These are phyloP conservation scores for Palythoa grandis DNA, from an alignment of 92 coral and sea anemone genomes.

Conservation along the genomic window DNA sequence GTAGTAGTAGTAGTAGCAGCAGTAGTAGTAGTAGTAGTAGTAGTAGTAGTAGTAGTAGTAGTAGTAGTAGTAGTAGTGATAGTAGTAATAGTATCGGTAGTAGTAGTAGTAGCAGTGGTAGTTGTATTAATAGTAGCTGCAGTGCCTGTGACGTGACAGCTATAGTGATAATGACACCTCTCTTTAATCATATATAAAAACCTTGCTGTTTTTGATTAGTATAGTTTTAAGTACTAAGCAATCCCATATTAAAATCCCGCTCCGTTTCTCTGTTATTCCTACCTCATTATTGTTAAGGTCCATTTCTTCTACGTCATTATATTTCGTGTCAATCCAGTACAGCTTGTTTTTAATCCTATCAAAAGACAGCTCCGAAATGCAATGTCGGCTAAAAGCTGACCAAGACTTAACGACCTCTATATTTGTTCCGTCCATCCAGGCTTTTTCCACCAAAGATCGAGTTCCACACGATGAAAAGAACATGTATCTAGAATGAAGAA, in stretches of 20 bases:
- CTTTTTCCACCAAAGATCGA: neutral
- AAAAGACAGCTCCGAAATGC: neutral
- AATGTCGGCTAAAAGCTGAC: conserved; percentile 22
- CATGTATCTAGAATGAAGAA: neutral
- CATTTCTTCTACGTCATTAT: neutral
- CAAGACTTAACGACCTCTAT: conserved; percentile 8
- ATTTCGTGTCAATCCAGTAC: conserved; percentile 26
- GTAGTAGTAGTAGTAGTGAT: too few relatives aligned
- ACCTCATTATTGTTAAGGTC: conserved; percentile 16
- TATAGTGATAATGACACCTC: too few relatives aligned
- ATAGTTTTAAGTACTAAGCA: neutral
- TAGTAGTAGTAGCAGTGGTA: neutral
- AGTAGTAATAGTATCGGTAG: neutral
- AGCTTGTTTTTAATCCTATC: conserved; percentile 2
- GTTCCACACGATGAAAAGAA: conserved; percentile 34
- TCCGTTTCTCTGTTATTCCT: neutral
- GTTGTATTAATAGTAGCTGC: neutral
- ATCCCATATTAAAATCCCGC: neutral
- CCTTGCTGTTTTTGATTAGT: neutral
- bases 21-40: neutral
- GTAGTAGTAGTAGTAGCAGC: too few relatives aligned
- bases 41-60: too few relatives aligned
- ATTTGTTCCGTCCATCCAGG: conserved; percentile 5
- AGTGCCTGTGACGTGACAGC: too few relatives aligned
- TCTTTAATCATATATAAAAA: too few relatives aligned